Percentiles rank a stretch among this genome's conserved stretches.
phyloP scores from a whole-genome alignment of 2,797 vertebrate species.

The Rhinella marina region DNA sequence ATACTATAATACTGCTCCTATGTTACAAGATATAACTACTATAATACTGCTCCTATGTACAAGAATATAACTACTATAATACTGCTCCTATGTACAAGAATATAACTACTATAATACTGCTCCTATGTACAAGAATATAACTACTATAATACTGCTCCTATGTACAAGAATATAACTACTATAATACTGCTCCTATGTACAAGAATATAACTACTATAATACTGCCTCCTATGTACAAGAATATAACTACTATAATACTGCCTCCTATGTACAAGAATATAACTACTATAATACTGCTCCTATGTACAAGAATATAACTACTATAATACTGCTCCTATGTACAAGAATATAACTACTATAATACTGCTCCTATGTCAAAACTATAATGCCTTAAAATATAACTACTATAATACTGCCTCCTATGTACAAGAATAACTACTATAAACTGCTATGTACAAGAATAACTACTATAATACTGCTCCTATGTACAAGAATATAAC shows the following conservation, averaged over 20 bases:
- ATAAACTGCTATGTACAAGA: background rate
- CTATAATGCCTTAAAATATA: too few species aligned
- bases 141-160: slow-evolving; percentile 12
- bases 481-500: slow-evolving; percentile 1
- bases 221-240: slow-evolving; percentile 3
- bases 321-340: background rate
- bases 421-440: too few species aligned
- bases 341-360: slow-evolving; percentile 4
- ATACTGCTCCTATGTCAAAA: too few species aligned
- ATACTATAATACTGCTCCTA: slow-evolving; percentile 18
- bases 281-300: slow-evolving; percentile 1
- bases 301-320: background rate
- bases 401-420: too few species aligned
- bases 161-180: slow-evolving; percentile 14
- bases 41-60: slow-evolving; percentile 10
- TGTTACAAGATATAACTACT: slow-evolving; percentile 4
- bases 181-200: slow-evolving; percentile 10
- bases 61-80: slow-evolving; percentile 29
- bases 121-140: background rate
- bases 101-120: slow-evolving; percentile 21
- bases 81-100: slow-evolving; percentile 7
- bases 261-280: slow-evolving; percentile 1
- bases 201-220: slow-evolving; percentile 17
- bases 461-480: slow-evolving; percentile 4
- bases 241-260: slow-evolving; percentile 1